Percentiles rank a stretch among this genome's conserved stretches.
Conservation (phyloP, 30 jellyfish, hydroid and myxozoan species). For the Hydractinia echinata region DNA sequence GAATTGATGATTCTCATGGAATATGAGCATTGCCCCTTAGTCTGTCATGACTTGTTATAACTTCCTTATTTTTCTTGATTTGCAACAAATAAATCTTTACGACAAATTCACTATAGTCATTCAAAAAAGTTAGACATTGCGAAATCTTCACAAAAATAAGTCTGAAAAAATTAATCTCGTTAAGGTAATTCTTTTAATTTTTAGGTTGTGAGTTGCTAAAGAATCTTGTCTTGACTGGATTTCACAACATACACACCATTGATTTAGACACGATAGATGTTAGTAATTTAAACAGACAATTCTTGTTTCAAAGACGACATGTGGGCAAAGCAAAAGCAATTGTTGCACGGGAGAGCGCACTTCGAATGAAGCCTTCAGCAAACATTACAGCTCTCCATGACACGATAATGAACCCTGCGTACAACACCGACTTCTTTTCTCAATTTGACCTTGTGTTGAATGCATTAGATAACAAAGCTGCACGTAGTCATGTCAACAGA, state of each 20-base stretch:
- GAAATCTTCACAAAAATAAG: no score
- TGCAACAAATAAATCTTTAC: no score
- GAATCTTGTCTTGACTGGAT: conserved; percentile 84
- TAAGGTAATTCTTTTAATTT: neutral
- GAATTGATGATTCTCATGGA: no score
- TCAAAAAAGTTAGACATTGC: no score
- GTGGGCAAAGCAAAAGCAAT: conserved; percentile 88
- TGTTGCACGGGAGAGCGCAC: conserved; percentile 72
- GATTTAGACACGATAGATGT: conserved; percentile 98
- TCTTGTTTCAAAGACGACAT: conserved; percentile 85
- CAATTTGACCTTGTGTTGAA: conserved; percentile 76
- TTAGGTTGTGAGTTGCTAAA: conserved; percentile 82
- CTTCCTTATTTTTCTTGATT: no score
- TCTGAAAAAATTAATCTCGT: no score
- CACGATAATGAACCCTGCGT: conserved; percentile 75
- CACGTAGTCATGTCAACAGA: conserved; percentile 93
- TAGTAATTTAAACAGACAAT: conserved; percentile 91
- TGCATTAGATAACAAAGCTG: conserved; percentile 96
- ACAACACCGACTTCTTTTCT: conserved; percentile 68
- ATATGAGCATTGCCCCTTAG: no score
- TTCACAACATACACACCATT: conserved; percentile 56
- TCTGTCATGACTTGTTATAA: no score
- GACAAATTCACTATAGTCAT: no score
- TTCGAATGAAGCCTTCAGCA: conserved; percentile 49
- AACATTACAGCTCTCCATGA: conserved; percentile 75